Percentiles rank a stretch among this genome's conserved stretches.
Evolutionary conservation across 2,888 invertebrate genomes (phyloP).

Genomic region (Lasioglossum pauxillum): DNA sequence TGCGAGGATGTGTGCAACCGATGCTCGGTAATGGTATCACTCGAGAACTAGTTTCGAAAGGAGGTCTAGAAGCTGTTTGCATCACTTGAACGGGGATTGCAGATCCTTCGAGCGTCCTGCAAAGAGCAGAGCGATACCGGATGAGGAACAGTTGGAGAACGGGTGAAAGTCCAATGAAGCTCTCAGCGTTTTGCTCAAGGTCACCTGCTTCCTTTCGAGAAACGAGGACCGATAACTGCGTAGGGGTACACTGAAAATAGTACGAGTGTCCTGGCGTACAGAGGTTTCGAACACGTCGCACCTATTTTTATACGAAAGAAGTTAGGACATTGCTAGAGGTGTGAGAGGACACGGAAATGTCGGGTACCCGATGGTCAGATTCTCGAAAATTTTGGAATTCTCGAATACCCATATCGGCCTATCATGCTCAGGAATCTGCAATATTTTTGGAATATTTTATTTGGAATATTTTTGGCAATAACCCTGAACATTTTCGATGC

Average conservation of each 20-base stretch:
- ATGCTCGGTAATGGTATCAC: slow-evolving; percentile 8
- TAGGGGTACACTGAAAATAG: neutral
- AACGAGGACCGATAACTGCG: slow-evolving; percentile 40
- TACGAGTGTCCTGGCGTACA: neutral
- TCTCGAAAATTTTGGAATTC: too few species aligned
- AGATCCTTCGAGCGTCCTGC: slow-evolving; percentile 44
- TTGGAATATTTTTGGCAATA: too few species aligned
- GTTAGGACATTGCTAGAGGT: too few species aligned
- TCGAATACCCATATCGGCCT: too few species aligned
- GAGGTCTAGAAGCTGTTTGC: slow-evolving; percentile 45
- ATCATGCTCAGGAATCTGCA: too few species aligned
- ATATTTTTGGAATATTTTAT: too few species aligned
- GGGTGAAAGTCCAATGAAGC: slow-evolving; percentile 63
- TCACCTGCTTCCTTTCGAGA: slow-evolving; percentile 50
- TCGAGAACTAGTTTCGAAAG: slow-evolving; percentile 43
- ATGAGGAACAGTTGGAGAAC: slow-evolving; percentile 57
- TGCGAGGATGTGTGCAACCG: slow-evolving; percentile 8
- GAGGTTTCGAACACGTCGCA: neutral
- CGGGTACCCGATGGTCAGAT: too few species aligned
- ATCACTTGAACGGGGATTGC: slow-evolving; percentile 8
- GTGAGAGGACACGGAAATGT: too few species aligned
- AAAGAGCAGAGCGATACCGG: slow-evolving; percentile 46
- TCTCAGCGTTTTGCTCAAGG: slow-evolving; percentile 59
- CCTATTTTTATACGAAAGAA: neutral
- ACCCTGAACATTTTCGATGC: too few species aligned